A percentile compares a stretch with the other conserved stretches of the same genome.
Evolutionary conservation across 2,113 vertebrate species (phyloP).

Genomic region (Alexandromys fortis): DNA sequence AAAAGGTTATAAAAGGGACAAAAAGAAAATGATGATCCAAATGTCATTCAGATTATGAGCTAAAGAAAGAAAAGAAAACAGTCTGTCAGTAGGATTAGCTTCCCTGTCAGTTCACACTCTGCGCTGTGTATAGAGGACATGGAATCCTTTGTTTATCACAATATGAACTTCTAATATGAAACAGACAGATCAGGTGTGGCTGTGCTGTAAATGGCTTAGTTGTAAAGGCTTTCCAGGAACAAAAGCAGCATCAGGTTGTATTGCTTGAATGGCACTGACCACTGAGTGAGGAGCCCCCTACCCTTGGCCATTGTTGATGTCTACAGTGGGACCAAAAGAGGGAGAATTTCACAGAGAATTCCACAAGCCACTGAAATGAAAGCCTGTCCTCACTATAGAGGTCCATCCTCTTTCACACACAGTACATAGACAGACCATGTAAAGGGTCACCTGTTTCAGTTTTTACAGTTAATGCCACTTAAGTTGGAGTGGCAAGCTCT

Average conservation of each 20-base stretch:
- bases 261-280: neutral
- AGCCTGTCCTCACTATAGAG: neutral
- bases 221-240: neutral
- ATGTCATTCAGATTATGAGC: slow-evolving; percentile 60
- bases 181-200: neutral
- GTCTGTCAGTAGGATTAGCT: slow-evolving; percentile 12
- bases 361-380: neutral
- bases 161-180: slow-evolving; percentile 42
- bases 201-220: neutral
- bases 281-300: neutral
- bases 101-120: neutral
- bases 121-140: neutral
- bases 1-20: neutral
- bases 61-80: neutral
- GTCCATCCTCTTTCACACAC: neutral
- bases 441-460: neutral
- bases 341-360: neutral
- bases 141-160: slow-evolving; percentile 29
- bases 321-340: neutral
- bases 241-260: neutral
- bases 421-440: neutral
- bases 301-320: neutral
- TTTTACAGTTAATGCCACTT: neutral
- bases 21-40: slow-evolving; percentile 66
- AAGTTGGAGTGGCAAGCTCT: neutral